phyloP scores from a whole-genome alignment of 1,140 invertebrate genomes.

The Heliconius nattereri region DNA sequence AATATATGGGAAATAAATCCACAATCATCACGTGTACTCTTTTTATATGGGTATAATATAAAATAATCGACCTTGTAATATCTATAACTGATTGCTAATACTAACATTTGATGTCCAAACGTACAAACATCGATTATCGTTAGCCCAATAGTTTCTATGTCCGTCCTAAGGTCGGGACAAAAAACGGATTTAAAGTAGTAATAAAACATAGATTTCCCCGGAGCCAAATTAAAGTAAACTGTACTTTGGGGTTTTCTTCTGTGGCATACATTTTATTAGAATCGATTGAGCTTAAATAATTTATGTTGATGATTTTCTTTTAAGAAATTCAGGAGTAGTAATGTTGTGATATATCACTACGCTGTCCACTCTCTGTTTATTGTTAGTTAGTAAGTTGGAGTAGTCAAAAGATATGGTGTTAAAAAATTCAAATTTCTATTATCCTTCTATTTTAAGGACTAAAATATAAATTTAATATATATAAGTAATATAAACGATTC shows the following conservation, averaged over 20 bases:
- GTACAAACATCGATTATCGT: not conserved
- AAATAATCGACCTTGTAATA: too few species aligned
- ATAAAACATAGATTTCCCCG: slow-evolving; percentile 4
- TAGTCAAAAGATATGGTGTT: too few species aligned
- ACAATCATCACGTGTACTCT: too few species aligned
- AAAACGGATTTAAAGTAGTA: slow-evolving; percentile 8
- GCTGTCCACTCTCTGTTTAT: not conserved
- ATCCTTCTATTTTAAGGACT: too few species aligned
- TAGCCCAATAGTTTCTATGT: not conserved
- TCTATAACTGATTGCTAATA: too few species aligned
- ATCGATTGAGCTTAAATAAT: not conserved
- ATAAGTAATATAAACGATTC: too few species aligned
- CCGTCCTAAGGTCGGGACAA: not conserved
- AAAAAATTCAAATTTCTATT: too few species aligned
- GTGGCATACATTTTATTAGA: not conserved
- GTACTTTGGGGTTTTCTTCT: not conserved
- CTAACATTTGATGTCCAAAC: not conserved
- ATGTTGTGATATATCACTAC: not conserved
- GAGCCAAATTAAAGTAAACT: slow-evolving; percentile 3
- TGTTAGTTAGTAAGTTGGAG: too few species aligned
- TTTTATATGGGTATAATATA: too few species aligned
- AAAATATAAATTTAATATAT: too few species aligned
- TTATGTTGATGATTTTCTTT: not conserved
- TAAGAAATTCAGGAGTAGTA: too few species aligned
- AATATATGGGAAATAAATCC: too few species aligned